Evolutionary conservation across 2,113 vertebrate species (phyloP), one percentile per base, ranked within the genome.

Genomic region (Ciconia maguari): DNA sequence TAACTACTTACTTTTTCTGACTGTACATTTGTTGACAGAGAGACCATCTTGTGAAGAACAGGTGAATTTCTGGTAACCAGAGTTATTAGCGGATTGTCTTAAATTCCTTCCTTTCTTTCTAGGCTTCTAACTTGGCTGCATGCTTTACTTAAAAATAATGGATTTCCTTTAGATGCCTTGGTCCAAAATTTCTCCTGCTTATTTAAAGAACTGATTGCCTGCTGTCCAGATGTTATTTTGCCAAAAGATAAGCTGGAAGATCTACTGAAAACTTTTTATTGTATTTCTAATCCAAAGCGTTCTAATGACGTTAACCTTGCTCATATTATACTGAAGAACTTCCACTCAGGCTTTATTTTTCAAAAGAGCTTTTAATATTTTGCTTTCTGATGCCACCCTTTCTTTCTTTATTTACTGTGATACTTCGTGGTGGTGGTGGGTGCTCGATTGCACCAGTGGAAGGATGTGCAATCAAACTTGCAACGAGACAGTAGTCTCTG

Each of bases 401-500:
- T 60, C 83, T 75, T 78, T 95, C 60, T 91, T 91, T 95, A 55
- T 93, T 94, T 95, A 74, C 92, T 44, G 62, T 80, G 66, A 78
- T 85, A 85, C 95, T 93, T 83, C 62, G 95, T 85, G 79, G 94
- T 75, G 95, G 84, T 80, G 92, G 71, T 94, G 96, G 95, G 94
- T 96, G 90, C 97, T 96, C 89, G 18, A 62, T 42, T 82, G 95
- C 83, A 93, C 80, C 91, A 65, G 82, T 92, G 95, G 96, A 97
- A 86, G 97, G 97, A 98, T 80, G 82, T 92, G 96, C 95, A 93
- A 98, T 97, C 97, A 97, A 94, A 95, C 96, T 96, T 66, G 89
- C 97, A 96, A 97, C 87, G 89, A 96, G 96, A 97, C 97, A 98
- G 97, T 98, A 98, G 98, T 98, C 97, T 97, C 97, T 97, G 98